phyloP scores from a whole-genome alignment of 1,140 invertebrate species.

The Agraylea sexmaculata region DNA sequence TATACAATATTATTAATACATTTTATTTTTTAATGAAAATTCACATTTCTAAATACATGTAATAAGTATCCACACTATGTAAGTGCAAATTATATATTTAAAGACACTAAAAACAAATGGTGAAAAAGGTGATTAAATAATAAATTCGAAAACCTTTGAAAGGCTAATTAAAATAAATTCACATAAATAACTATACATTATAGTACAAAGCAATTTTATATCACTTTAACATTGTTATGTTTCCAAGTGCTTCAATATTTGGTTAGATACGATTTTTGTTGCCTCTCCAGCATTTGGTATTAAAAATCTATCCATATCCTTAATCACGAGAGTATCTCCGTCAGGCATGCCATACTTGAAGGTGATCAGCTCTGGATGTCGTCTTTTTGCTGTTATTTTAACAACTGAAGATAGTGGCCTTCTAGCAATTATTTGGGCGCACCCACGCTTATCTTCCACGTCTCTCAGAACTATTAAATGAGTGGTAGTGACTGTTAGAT shows the following conservation, averaged over 20 bases:
- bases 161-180: no score
- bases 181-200: conserved; percentile 1
- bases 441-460: conserved; percentile 57
- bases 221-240: conserved; percentile 19
- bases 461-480: conserved; percentile 82
- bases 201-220: no score
- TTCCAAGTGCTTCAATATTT: conserved; percentile 41
- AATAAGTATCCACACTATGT: no score
- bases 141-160: no score
- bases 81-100: conserved; percentile 1
- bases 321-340: conserved; percentile 58
- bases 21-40: no score
- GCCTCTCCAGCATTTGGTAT: conserved; percentile 86
- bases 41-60: no score
- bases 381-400: conserved; percentile 91
- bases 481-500: conserved; percentile 77
- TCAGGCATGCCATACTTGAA: conserved; percentile 82
- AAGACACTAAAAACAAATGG: no score
- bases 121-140: no score
- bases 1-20: neutral
- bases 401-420: conserved; percentile 80
- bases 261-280: conserved; percentile 59
- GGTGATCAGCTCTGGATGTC: conserved; percentile 87
- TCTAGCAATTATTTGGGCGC: conserved; percentile 73
- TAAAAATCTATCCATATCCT: conserved; percentile 82